Conservation (phyloP, 2,113 vertebrate genomes). For the Panthera leo region DNA sequence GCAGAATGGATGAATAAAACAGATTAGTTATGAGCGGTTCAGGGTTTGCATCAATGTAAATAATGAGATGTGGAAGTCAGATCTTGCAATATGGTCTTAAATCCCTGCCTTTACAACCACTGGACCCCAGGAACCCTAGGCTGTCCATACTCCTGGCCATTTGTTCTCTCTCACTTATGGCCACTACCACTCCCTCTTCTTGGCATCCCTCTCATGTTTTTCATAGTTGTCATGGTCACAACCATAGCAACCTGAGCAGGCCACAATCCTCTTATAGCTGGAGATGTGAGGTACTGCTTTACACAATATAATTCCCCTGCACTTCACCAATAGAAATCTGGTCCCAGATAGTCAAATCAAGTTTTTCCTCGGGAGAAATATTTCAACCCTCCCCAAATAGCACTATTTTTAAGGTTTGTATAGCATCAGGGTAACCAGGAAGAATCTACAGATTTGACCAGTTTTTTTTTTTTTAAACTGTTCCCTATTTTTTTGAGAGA, state of each 20-base stretch:
- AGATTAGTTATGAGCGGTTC: neutral
- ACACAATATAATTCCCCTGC: neutral
- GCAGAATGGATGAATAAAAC: neutral
- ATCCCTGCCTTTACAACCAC: neutral
- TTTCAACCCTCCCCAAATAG: neutral
- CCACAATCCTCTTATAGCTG: conserved; percentile 40
- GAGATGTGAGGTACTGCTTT: conserved; percentile 5
- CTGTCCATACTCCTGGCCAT: neutral
- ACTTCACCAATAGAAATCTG: neutral
- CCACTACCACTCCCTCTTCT: conserved; percentile 4
- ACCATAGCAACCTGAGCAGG: conserved; percentile 57
- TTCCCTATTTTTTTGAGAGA: no score
- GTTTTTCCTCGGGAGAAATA: conserved; percentile 29
- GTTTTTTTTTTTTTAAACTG: no score
- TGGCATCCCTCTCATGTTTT: conserved; percentile 57
- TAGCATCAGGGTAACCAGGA: conserved; percentile 22
- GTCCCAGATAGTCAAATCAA: neutral
- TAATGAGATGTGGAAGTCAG: neutral
- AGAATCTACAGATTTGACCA: neutral
- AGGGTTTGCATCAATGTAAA: neutral
- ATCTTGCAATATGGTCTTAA: neutral
- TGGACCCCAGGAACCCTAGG: neutral
- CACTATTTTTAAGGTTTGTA: neutral
- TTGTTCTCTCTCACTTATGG: neutral
- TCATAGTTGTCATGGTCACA: conserved; percentile 60